Evolutionary conservation across 1,140 invertebrate genomes (phyloP), one percentile per base, ranked within the genome.

Genomic region (Mamestra configurata): DNA sequence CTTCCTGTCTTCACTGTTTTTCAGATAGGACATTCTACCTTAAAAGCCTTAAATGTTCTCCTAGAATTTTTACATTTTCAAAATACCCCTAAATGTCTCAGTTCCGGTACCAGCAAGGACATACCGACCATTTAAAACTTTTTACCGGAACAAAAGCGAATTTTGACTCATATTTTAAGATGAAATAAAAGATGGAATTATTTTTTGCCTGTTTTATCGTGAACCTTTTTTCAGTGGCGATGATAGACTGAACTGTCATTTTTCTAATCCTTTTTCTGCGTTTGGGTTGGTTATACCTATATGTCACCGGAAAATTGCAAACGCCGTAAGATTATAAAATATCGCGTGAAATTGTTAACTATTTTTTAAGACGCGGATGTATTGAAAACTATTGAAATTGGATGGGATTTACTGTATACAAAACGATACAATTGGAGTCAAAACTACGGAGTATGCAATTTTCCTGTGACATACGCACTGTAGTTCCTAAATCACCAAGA

Each of bases 61-160:
- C 40, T 13, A 5, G 0, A 7, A 10, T 22, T 20, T 40, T 0
- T 13, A 20, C 24, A 10, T 20, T 64, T 40, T 66, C 20, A 22
- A 61, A 66, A 18, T 66, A 40, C 61, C 22, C 35, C 35, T 18
- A 66, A 13, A 66, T 66, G 18, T n/a, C 10, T 40, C 7, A 22
- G 3, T 66, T 66, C 35, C 35, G 59, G 61, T 66, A 22, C 8
- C 35, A 18, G 0, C 8, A 66, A 66, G 35, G 61, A 13, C 35
- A 0, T 2, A 37, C 40, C 11, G 11, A 22, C 13, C n/a, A 64
- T 31, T 64, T 35, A 18, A 5, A 37, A 8, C 7, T 64, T 40
- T 64, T 64, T n/a, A 1, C 18, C 53, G 53, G 27, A 57, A 27
- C 22, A 57, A 27, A 57, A 11, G 18, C 4, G 22, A 57, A 57